A percentile compares a stretch with the other conserved stretches of the same genome.
Conservation (phyloP, 2,888 invertebrate species). For the Leptodirus hochenwartii region DNA sequence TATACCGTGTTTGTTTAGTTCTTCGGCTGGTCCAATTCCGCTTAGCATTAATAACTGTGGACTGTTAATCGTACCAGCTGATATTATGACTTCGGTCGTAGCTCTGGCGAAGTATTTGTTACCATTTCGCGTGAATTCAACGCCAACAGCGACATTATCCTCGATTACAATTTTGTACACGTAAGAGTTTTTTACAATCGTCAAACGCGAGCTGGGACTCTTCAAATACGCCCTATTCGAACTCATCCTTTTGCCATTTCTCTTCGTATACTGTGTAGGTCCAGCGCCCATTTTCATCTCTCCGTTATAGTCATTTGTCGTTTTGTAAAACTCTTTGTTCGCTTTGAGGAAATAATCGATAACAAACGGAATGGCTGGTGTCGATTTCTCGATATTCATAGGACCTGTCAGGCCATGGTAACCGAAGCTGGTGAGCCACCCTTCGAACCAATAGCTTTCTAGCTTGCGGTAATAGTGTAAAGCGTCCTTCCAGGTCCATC, state of each 20-base stretch:
- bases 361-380: no score
- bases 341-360: slow-evolving; percentile 39
- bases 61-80: slow-evolving; percentile 55
- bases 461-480: slow-evolving; percentile 21
- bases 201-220: slow-evolving; percentile 29
- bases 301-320: slow-evolving; percentile 43
- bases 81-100: slow-evolving; percentile 49
- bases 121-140: slow-evolving; percentile 32
- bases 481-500: slow-evolving; percentile 27
- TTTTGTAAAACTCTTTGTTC: slow-evolving; percentile 34
- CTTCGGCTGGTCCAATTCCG: slow-evolving; percentile 17
- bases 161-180: slow-evolving; percentile 38
- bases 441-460: slow-evolving; percentile 17
- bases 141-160: slow-evolving; percentile 33
- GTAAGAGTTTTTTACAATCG: slow-evolving; percentile 33
- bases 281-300: slow-evolving; percentile 40
- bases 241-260: slow-evolving; percentile 37
- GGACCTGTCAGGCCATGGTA: slow-evolving; percentile 25
- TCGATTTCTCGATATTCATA: no score
- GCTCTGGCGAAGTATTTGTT: slow-evolving; percentile 31
- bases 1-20: slow-evolving; percentile 14
- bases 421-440: no score
- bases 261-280: slow-evolving; percentile 39
- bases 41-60: slow-evolving; percentile 18
- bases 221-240: slow-evolving; percentile 41